Evolutionary conservation across 53 echinoderm and acorn worm genomes (phyloP).

Genomic region (Paracentrotus lividus): DNA sequence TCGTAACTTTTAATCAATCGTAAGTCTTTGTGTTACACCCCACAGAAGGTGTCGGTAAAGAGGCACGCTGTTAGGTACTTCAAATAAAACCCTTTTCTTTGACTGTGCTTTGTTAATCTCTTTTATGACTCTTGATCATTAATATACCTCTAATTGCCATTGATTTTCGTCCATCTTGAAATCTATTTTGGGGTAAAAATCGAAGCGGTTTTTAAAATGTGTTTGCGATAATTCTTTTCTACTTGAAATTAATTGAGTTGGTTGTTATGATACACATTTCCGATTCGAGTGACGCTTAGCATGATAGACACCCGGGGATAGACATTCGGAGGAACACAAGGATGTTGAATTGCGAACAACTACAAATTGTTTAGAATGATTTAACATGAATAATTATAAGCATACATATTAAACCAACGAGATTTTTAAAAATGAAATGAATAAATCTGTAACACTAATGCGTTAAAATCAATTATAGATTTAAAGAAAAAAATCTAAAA

Average conservation of each 20-base stretch:
- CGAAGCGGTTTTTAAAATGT: not conserved
- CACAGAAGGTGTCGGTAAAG: not conserved
- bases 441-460: no score
- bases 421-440: no score
- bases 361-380: not conserved
- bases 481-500: not conserved
- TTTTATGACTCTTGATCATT: not conserved
- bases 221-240: not conserved
- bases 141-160: slow-evolving; percentile 28
- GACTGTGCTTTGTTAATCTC: not conserved
- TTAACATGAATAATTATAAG: no score
- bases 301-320: slow-evolving; percentile 15
- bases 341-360: not conserved
- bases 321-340: not conserved
- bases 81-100: not conserved
- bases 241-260: not conserved
- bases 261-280: not conserved
- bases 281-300: not conserved
- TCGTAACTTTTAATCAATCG: no score
- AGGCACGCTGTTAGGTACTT: slow-evolving; percentile 9
- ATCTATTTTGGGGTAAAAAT: slow-evolving; percentile 12
- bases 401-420: not conserved
- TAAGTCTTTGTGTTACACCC: no score
- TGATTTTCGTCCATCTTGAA: slow-evolving; percentile 41
- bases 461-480: no score